Conservation (phyloP, 2,797 vertebrate genomes). For the Zenarchopterus dispar region DNA sequence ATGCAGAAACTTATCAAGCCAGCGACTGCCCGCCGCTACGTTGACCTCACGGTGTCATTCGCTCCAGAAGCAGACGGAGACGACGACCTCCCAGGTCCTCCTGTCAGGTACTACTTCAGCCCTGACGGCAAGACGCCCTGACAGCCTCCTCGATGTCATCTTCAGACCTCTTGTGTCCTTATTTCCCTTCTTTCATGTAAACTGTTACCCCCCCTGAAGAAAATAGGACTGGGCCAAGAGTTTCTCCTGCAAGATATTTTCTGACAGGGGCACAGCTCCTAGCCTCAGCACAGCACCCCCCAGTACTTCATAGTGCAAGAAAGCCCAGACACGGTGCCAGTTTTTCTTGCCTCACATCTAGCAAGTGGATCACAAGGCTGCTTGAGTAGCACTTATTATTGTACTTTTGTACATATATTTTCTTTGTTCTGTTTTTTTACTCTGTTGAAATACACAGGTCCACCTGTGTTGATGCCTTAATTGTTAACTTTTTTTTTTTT, state of each 20-base stretch:
- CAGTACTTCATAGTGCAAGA: conserved; percentile 48
- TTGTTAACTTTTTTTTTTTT: conserved; percentile 59
- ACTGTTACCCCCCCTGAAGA: conserved; percentile 39
- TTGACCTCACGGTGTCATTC: conserved; percentile 97
- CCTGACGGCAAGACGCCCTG: conserved; percentile 76
- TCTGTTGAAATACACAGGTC: conserved; percentile 76
- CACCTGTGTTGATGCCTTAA: conserved; percentile 84
- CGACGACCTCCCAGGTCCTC: conserved; percentile 95
- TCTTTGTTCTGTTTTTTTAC: conserved; percentile 70
- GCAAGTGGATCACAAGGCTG: conserved; percentile 68
- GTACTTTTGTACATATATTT: conserved; percentile 81
- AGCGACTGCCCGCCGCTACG: conserved; percentile 90
- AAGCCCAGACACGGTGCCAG: conserved; percentile 36
- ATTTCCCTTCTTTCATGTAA: conserved; percentile 54
- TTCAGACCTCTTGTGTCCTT: conserved; percentile 71
- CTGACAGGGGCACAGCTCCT: conserved; percentile 38
- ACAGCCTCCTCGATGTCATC: conserved; percentile 45
- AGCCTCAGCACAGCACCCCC: conserved; percentile 30
- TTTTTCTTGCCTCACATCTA: conserved; percentile 51
- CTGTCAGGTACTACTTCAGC: conserved; percentile 95
- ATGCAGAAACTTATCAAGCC: conserved; percentile 99
- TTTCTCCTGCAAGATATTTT: conserved; percentile 39
- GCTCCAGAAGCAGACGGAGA: conserved; percentile 93
- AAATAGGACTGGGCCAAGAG: conserved; percentile 50
- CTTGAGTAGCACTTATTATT: conserved; percentile 79